Evolutionary conservation across 2,888 invertebrate species (phyloP).

Genomic region (Barypeithes pellucidus): DNA sequence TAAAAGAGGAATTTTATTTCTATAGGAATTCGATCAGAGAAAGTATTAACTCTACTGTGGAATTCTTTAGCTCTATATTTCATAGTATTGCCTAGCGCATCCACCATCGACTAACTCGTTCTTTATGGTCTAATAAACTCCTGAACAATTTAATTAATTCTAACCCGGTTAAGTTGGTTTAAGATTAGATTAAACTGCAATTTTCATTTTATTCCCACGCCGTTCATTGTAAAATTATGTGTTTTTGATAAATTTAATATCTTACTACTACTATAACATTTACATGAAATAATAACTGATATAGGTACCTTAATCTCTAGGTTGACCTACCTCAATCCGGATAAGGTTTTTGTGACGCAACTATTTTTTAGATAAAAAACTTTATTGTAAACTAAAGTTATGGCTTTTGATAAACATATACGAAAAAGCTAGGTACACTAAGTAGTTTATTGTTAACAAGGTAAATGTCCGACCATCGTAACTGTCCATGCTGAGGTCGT

Average conservation of each 20-base stretch:
- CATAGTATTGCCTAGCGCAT: not conserved
- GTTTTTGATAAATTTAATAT: conserved; percentile 42
- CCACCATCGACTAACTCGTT: not conserved
- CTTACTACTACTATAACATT: conserved; percentile 30
- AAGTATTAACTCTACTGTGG: too few species aligned
- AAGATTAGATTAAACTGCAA: conserved; percentile 32
- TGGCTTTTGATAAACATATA: conserved; percentile 7
- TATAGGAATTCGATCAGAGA: too few species aligned
- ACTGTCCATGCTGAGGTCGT: too few species aligned
- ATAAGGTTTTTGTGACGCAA: conserved; percentile 37
- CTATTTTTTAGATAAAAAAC: conserved; percentile 30
- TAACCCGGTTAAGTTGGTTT: conserved; percentile 8
- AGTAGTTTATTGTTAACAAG: not conserved
- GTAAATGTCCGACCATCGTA: conserved; percentile 9
- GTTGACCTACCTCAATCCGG: conserved; percentile 42
- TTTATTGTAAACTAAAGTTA: conserved; percentile 16
- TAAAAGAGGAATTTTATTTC: too few species aligned
- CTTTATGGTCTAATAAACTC: conserved; percentile 3
- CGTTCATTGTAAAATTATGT: conserved; percentile 38
- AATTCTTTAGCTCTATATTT: too few species aligned
- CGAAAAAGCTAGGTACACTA: not conserved
- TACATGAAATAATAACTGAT: conserved; percentile 27
- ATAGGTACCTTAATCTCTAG: conserved; percentile 40
- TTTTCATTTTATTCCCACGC: conserved; percentile 32
- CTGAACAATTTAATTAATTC: conserved; percentile 6